Percentiles rank a stretch among this genome's conserved stretches.
Conservation (phyloP, 2,797 vertebrate species). For the Babyrousa celebensis region DNA sequence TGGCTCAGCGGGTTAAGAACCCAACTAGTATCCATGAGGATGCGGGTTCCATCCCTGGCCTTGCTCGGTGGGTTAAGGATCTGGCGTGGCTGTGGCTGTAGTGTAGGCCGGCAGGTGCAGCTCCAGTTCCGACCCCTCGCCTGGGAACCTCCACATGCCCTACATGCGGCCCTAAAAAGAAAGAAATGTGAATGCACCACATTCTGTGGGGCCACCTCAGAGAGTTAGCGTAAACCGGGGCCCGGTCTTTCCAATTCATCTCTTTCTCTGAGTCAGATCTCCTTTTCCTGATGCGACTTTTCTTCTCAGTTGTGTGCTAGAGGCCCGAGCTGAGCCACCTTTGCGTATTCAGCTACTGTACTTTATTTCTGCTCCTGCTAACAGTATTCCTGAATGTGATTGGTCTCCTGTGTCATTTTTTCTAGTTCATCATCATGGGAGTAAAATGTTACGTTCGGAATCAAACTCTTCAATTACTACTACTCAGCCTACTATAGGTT, state of each 20-base stretch:
- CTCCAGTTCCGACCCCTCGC: no score
- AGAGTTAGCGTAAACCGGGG: neutral
- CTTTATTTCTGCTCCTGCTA: slow-evolving; percentile 94
- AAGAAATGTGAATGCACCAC: no score
- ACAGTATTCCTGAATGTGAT: slow-evolving; percentile 94
- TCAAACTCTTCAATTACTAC: slow-evolving; percentile 99
- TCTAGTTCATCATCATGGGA: slow-evolving; percentile 99
- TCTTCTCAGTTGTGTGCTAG: slow-evolving; percentile 87
- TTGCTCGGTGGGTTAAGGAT: no score
- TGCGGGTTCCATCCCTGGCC: no score
- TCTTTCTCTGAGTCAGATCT: neutral
- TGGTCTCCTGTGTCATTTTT: slow-evolving; percentile 96
- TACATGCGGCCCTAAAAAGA: no score
- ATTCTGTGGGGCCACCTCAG: neutral
- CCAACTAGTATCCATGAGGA: no score
- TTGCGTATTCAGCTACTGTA: slow-evolving; percentile 91
- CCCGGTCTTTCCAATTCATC: neutral
- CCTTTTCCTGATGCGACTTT: slow-evolving; percentile 71
- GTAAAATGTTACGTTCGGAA: slow-evolving; percentile 99
- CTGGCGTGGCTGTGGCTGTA: no score
- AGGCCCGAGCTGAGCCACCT: slow-evolving; percentile 85
- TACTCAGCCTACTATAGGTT: slow-evolving; percentile 99
- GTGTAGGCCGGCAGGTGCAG: no score
- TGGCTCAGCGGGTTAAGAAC: no score
- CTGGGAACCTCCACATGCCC: no score